Percentiles rank a stretch among this genome's conserved stretches.
Conservation (phyloP, 2,113 vertebrate species). For the Pteronura brasiliensis region DNA sequence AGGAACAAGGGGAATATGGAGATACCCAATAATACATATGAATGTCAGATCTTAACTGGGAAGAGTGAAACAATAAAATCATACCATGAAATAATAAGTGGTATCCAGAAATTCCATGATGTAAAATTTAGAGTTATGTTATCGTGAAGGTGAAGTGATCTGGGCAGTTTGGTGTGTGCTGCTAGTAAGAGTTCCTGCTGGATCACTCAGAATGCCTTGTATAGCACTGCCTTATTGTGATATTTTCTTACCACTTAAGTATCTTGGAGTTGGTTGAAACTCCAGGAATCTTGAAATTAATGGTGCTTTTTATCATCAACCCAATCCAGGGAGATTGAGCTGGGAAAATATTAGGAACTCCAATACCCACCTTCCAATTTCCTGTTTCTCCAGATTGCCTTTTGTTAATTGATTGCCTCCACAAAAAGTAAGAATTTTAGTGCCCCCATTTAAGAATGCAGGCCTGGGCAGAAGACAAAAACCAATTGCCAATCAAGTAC, state of each 20-base stretch:
- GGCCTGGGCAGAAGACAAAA: neutral
- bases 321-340: neutral
- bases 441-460: neutral
- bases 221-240: neutral
- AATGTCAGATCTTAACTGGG: neutral
- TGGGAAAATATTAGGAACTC: neutral
- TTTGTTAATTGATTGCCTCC: neutral
- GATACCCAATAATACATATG: neutral
- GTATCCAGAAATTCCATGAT: neutral
- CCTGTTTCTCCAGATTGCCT: neutral
- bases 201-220: neutral
- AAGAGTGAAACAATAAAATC: neutral
- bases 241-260: neutral
- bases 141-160: neutral
- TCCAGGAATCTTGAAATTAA: neutral
- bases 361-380: neutral
- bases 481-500: neutral
- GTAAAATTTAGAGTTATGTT: neutral
- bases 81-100: neutral
- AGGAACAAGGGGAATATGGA: neutral
- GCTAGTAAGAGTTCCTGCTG: neutral
- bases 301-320: neutral
- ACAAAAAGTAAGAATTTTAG: neutral
- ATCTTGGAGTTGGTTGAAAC: neutral
- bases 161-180: neutral